Evolutionary conservation across 2,888 invertebrate species (phyloP).

Genomic region (Dynastes tityus): DNA sequence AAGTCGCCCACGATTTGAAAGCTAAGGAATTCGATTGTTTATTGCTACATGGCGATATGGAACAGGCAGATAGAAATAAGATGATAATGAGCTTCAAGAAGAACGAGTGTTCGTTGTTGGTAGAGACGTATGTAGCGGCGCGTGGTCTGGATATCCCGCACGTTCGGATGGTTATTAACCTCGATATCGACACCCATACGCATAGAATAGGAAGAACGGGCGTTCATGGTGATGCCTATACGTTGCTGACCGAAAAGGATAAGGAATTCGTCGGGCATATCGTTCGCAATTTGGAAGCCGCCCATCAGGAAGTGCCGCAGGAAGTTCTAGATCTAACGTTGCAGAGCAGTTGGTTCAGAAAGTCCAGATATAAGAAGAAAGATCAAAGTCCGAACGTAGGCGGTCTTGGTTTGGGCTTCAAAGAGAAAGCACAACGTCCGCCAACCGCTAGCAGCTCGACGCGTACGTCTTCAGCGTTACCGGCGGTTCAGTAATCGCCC

Average conservation of each 20-base stretch:
- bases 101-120: slow-evolving; percentile 89
- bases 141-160: slow-evolving; percentile 98
- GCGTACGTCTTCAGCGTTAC: slow-evolving; percentile 55
- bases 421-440: slow-evolving; percentile 80
- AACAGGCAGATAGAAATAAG: slow-evolving; percentile 96
- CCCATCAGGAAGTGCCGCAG: slow-evolving; percentile 92
- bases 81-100: slow-evolving; percentile 97
- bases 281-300: slow-evolving; percentile 93
- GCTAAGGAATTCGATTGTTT: slow-evolving; percentile 90
- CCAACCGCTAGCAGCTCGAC: slow-evolving; percentile 55
- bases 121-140: slow-evolving; percentile 78
- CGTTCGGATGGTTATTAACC: slow-evolving; percentile 96
- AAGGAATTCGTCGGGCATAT: slow-evolving; percentile 98
- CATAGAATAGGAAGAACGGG: slow-evolving; percentile 98
- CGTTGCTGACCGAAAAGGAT: slow-evolving; percentile 89
- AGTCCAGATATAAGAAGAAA: slow-evolving; percentile 77
- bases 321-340: slow-evolving; percentile 92
- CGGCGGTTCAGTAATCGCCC: slow-evolving; percentile 52
- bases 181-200: slow-evolving; percentile 98
- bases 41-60: slow-evolving; percentile 97
- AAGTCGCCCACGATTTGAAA: slow-evolving; percentile 77
- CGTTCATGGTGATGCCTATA: slow-evolving; percentile 85
- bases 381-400: slow-evolving; percentile 89
- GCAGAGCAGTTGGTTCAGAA: slow-evolving; percentile 95
- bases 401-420: slow-evolving; percentile 89